phyloP scores from a whole-genome alignment of 2,888 invertebrate species.

The Lasioglossum marginatum region DNA sequence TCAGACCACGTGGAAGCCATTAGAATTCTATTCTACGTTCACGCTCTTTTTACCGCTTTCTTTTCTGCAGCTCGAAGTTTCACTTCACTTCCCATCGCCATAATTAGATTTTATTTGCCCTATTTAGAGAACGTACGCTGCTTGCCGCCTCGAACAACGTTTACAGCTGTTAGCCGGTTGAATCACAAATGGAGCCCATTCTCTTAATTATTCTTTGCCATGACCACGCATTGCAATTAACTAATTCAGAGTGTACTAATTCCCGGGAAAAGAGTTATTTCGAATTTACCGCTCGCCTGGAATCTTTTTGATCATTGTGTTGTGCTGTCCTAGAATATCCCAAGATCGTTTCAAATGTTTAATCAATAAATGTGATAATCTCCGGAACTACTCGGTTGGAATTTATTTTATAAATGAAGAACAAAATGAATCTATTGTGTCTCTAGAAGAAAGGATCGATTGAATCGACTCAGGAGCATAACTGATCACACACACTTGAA shows the following conservation, averaged over 20 bases:
- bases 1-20: constrained; percentile 17
- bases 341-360: too few relatives aligned
- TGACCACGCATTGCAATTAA: background rate
- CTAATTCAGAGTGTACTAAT: background rate
- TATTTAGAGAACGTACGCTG: background rate
- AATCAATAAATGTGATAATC: too few relatives aligned
- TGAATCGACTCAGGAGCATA: too few relatives aligned
- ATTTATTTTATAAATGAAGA: too few relatives aligned
- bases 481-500: too few relatives aligned
- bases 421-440: too few relatives aligned
- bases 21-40: constrained; percentile 28
- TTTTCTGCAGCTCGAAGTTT: background rate
- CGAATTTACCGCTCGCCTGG: background rate
- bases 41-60: constrained; percentile 10
- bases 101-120: background rate
- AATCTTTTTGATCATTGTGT: background rate
- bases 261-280: background rate
- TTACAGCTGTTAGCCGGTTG: background rate
- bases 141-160: background rate
- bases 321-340: too few relatives aligned
- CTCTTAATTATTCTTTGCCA: background rate
- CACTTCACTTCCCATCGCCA: background rate
- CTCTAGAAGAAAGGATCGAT: too few relatives aligned
- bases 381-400: too few relatives aligned
- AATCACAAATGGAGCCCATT: background rate